Evolutionary conservation across 2,888 invertebrate species (phyloP).

Genomic region (Drosophila percnosoma): DNA sequence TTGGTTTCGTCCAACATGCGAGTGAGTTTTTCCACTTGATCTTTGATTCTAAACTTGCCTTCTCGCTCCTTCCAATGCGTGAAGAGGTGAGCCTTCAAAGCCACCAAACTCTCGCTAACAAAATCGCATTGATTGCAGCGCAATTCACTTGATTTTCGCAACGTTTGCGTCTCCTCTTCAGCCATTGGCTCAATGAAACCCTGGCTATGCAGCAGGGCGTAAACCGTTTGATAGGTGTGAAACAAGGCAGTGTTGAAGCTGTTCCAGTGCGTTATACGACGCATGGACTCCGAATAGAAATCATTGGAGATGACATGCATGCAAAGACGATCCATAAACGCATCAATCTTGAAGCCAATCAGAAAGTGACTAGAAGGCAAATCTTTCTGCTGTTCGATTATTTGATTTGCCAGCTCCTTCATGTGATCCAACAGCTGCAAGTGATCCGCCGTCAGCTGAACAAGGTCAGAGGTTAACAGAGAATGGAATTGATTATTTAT

Average conservation of each 20-base stretch:
- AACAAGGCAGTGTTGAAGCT: constrained; percentile 63
- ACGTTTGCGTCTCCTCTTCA: constrained; percentile 3
- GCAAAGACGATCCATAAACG: constrained; percentile 42
- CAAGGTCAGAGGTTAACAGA: background rate
- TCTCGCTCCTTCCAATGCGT: constrained; percentile 54
- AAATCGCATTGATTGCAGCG: constrained; percentile 60
- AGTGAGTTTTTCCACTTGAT: constrained; percentile 14
- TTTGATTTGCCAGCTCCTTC: constrained; percentile 57
- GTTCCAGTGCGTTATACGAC: constrained; percentile 54
- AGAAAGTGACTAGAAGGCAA: constrained; percentile 43
- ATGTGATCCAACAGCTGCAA: constrained; percentile 59
- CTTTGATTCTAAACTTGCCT: constrained; percentile 1
- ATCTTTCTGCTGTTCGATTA: constrained; percentile 45
- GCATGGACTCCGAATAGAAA: constrained; percentile 48
- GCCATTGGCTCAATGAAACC: constrained; percentile 49
- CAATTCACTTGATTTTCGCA: constrained; percentile 15
- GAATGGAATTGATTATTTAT: accelerated
- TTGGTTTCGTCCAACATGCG: constrained; percentile 23
- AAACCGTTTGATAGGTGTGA: constrained; percentile 40
- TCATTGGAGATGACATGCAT: constrained; percentile 67
- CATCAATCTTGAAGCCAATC: constrained; percentile 58
- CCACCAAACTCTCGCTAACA: constrained; percentile 11
- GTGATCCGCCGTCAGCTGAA: constrained; percentile 54
- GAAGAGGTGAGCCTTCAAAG: constrained; percentile 47
- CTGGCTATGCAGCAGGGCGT: constrained; percentile 34